Percentiles rank a stretch among this genome's conserved stretches.
Conservation (phyloP, 2,113 vertebrate species). For the Pyrgilauda ruficollis region DNA sequence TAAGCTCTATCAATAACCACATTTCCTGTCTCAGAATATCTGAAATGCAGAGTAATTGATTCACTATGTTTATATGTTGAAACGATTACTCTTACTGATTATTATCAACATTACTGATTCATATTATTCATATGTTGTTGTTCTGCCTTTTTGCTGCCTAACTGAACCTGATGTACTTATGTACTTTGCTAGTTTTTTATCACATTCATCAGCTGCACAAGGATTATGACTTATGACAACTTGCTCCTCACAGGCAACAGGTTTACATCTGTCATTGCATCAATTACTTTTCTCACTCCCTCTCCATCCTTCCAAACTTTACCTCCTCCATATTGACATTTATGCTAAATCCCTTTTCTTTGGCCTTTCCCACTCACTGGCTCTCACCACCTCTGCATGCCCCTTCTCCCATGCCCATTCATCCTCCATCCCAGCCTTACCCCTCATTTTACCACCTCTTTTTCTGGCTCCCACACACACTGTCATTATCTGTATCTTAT, state of each 20-base stretch:
- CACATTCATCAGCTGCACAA: background rate
- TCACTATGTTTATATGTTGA: background rate
- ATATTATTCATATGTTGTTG: background rate
- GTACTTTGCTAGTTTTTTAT: background rate
- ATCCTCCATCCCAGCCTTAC: background rate
- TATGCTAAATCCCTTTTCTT: background rate
- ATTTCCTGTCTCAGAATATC: background rate
- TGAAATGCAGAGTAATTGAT: background rate
- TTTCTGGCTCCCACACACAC: background rate
- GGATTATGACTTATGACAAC: background rate
- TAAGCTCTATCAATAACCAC: background rate
- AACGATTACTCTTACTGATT: background rate
- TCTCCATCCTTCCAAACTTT: background rate
- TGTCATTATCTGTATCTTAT: background rate
- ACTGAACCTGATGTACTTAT: background rate
- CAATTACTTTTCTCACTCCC: background rate
- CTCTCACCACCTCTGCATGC: background rate
- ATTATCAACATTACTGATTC: slow-evolving; percentile 21
- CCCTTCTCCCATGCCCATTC: background rate
- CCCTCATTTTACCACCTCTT: background rate
- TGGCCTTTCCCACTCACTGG: background rate
- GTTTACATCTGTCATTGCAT: background rate
- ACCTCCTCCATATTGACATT: background rate
- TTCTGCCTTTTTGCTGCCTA: background rate
- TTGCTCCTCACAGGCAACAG: background rate